Conservation (phyloP, 1,140 invertebrate species). For the Piezodorus guildinii region DNA sequence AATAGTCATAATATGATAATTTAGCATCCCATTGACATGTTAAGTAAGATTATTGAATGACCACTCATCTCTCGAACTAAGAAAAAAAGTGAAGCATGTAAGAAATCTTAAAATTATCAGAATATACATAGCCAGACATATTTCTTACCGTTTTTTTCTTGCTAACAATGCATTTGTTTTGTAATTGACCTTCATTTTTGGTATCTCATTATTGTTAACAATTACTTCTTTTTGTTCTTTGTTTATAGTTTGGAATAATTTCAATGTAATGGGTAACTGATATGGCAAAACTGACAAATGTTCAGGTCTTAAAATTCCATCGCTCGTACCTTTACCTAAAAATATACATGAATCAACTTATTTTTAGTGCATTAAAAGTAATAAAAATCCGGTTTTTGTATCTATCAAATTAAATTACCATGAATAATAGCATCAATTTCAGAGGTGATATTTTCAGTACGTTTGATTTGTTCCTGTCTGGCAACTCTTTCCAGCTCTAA, state of each 20-base stretch:
- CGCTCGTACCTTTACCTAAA: conserved; percentile 1
- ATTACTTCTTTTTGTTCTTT: not conserved
- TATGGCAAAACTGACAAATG: not conserved
- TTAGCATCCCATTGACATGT: too few species aligned
- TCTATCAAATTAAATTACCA: not conserved
- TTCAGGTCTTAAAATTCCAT: conserved; percentile 6
- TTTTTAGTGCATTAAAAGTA: not conserved
- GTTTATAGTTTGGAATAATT: not conserved
- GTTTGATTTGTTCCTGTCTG: conserved; percentile 3
- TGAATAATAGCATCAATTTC: not conserved
- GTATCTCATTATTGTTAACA: not conserved
- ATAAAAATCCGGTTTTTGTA: not conserved
- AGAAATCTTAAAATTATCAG: too few species aligned
- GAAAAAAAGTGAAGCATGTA: too few species aligned
- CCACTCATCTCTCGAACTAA: too few species aligned
- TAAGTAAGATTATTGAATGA: too few species aligned
- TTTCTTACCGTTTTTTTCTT: not conserved
- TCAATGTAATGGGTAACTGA: conserved; percentile 4
- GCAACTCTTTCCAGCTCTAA: conserved; percentile 1
- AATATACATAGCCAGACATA: too few species aligned
- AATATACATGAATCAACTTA: not conserved
- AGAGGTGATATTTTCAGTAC: conserved; percentile 1
- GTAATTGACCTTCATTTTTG: not conserved
- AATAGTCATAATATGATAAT: too few species aligned
- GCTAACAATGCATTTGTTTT: not conserved